Evolutionary conservation across 2,888 invertebrate species (phyloP), one percentile per base, ranked within the genome.

Genomic region (Pseudeuparius sepicola): DNA sequence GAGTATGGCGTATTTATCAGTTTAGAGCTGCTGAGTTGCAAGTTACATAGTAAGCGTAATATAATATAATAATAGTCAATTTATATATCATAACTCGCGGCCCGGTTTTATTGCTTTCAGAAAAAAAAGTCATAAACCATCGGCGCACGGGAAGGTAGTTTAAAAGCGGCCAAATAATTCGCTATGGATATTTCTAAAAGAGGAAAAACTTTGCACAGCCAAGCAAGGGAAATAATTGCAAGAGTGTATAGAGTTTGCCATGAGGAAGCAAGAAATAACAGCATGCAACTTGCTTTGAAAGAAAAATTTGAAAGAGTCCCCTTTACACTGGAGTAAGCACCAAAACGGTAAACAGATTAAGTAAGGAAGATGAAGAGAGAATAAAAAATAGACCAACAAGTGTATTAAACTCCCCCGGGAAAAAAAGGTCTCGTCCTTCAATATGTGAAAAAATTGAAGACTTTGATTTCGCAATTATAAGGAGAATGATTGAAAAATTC

Each of bases 401-500:
- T 11, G 9, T 25, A 14, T 14, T 36, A 6, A 9, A 10, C 3
- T 24, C 34, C 10, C 36, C 36, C 7, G 4, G 4, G 6, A 35
- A 35, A 33, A 35, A 35, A 34, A 37, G 15, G 14, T 14, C 36
- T 36, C 30, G 36, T 13, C n/a, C 14, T n/a, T 11, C 25, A 12
- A 9, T 35, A 10, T 3, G 12, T 5, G 12, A 20, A 13, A 31
- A 35, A 33, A 10, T 36, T 7, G 36, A 35, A 11, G 34, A 35
- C 34, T 35, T 35, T 34, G n/a, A n/a, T n/a, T n/a, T n/a, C n/a
- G n/a, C 10, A 35, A 15, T 35, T 4, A 34, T 36, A 9, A 32
- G 36, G 13, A 10, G 3, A 4, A 20, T 10, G 6, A 35, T 35
- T 16, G 31, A 35, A 4, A 25, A 35, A 10, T 35, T 35, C 17